Percentiles rank a stretch among this genome's conserved stretches.
Evolutionary conservation across 1,140 invertebrate species (phyloP).

Genomic region (Cyclargus thomasi): DNA sequence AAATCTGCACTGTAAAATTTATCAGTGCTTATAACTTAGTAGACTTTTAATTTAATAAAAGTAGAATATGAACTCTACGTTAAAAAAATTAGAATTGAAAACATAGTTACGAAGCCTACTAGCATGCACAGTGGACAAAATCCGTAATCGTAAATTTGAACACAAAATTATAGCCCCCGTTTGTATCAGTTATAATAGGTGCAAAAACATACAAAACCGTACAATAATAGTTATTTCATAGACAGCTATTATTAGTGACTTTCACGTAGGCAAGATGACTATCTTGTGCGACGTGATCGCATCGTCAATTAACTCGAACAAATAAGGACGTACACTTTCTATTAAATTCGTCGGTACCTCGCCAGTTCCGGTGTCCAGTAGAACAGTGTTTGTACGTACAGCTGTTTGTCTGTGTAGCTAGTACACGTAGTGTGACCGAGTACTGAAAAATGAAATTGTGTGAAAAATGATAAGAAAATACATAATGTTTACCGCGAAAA

Average conservation of each 20-base stretch:
- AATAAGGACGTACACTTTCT: conserved; percentile 37
- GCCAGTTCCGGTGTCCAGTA: conserved; percentile 8
- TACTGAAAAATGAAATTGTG: not conserved
- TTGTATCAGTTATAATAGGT: not conserved
- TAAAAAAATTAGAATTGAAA: too few species aligned
- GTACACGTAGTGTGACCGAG: not conserved
- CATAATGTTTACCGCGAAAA: not conserved
- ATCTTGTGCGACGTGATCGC: conserved; percentile 26
- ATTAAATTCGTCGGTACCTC: conserved; percentile 27
- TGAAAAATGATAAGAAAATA: not conserved
- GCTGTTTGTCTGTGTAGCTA: not conserved
- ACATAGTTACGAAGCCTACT: too few species aligned
- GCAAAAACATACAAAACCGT: not conserved
- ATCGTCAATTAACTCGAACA: conserved; percentile 19
- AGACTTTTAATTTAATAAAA: too few species aligned
- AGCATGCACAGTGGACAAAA: too few species aligned
- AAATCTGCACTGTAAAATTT: too few species aligned
- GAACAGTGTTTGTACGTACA: not conserved
- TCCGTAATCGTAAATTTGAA: not conserved
- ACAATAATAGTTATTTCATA: not conserved
- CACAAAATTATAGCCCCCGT: too few species aligned
- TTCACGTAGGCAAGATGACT: conserved; percentile 24
- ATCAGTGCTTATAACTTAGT: too few species aligned
- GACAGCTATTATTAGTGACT: conserved; percentile 8
- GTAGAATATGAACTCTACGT: too few species aligned